phyloP scores from a whole-genome alignment of 2,797 vertebrate genomes.

The Somateria mollissima region DNA sequence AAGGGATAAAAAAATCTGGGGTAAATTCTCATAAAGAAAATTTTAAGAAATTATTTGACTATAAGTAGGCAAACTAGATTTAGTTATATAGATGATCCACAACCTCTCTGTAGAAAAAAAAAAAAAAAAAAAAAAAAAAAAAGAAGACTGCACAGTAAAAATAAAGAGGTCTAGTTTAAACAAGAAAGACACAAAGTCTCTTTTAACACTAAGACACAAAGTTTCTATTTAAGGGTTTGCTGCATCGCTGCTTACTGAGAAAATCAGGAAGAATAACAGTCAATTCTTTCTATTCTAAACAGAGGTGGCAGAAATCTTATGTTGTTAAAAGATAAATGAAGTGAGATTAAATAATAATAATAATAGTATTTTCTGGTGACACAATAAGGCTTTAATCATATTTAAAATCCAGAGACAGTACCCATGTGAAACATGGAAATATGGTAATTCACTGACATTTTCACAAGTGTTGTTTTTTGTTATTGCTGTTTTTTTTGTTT shows the following conservation, averaged over 20 bases:
- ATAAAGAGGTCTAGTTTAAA: not conserved
- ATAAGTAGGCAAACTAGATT: not conserved
- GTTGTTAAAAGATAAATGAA: not conserved
- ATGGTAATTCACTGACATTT: conserved; percentile 28
- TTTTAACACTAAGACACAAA: not conserved
- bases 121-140: not conserved
- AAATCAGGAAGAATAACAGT: not conserved
- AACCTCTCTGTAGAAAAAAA: not conserved
- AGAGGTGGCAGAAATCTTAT: not conserved
- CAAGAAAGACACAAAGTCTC: not conserved
- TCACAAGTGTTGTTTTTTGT: not conserved
- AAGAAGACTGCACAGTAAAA: not conserved
- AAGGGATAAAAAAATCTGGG: not conserved
- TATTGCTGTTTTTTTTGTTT: not conserved
- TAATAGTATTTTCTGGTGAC: not conserved
- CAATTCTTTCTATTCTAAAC: not conserved
- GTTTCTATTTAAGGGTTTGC: not conserved
- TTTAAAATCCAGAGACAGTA: not conserved
- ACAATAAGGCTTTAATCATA: not conserved
- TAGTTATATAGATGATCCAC: not conserved
- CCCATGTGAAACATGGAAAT: not conserved
- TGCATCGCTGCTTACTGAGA: not conserved
- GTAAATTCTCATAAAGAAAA: not conserved
- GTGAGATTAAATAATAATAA: not conserved
- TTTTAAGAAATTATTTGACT: not conserved